Evolutionary conservation across 1,140 invertebrate species (phyloP), one percentile per base, ranked within the genome.

Genomic region (Cephus cinctus): DNA sequence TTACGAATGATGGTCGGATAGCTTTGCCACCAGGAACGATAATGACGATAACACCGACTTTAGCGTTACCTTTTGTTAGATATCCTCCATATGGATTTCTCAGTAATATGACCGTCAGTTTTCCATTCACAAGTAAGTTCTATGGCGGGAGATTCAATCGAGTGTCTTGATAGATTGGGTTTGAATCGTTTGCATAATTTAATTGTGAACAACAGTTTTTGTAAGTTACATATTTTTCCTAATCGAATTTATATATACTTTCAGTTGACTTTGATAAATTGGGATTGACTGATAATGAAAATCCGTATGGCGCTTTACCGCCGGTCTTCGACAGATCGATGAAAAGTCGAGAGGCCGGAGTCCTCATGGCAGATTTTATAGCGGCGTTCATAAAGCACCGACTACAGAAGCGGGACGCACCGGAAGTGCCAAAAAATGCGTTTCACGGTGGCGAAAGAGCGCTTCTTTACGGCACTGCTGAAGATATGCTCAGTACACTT

Each of bases 61-160:
- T 92, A 25, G 86, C 87, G 2, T 78, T 92, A 75, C 90, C 90
- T 8, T 86, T 92, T 60, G 86, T 90, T 0, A 78, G 89, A 43
- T 87, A 92, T 78, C 89, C 88, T 15, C 89, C 88, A 1, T 83
- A 87, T 61, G 90, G 89, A 35, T 92, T 92, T 68, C 81, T 89
- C 48, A 90, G 88, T 43, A 92, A 92, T 63, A 80, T 92, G 77
- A 86, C 88, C 18, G 83, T 92, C 60, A 90, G 87, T 74, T 81
- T 92, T 52, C 90, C 90, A n/a, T 88, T 92, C 66, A 88, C 88
- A 60, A 90, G 89, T 92, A 75, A 85, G 87, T 84, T 22, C 21
- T 34, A 34, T 35, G 5, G 2, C 3, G 11, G 16, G n/a, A 38
- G n/a, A n/a, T n/a, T n/a, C n/a, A n/a, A n/a, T n/a, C n/a, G n/a